phyloP scores from a whole-genome alignment of 2,113 vertebrate species.

The Silurus glanis region DNA sequence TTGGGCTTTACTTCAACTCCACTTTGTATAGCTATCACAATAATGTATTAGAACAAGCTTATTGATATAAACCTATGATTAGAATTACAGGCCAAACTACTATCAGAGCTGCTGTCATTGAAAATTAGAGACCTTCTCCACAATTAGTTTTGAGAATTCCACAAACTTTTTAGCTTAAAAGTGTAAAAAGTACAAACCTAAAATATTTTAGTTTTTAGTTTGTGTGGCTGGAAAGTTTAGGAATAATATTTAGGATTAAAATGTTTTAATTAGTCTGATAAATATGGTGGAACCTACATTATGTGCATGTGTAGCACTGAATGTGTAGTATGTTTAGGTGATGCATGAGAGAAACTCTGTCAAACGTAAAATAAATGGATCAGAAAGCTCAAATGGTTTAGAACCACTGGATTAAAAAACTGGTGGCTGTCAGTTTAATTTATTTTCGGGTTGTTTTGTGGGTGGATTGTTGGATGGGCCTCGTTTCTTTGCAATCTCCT shows the following conservation, averaged over 20 bases:
- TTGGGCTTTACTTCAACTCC: too few relatives aligned
- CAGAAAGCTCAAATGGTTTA: conserved; percentile 10
- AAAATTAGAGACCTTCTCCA: background rate
- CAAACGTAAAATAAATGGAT: background rate
- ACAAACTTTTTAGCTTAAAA: background rate
- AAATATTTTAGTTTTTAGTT: background rate
- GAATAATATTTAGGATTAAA: background rate
- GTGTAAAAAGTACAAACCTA: background rate
- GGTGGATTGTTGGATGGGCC: background rate
- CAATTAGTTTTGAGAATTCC: background rate
- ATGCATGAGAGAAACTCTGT: background rate
- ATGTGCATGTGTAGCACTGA: background rate
- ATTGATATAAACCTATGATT: background rate
- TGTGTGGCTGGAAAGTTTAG: background rate
- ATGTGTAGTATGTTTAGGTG: too few relatives aligned
- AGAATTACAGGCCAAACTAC: background rate
- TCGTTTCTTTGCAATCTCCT: background rate
- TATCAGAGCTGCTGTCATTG: background rate
- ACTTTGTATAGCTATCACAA: too few relatives aligned
- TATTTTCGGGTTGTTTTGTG: background rate
- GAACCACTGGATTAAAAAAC: background rate
- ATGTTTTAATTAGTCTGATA: background rate
- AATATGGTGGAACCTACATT: background rate
- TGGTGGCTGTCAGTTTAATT: conserved; percentile 6
- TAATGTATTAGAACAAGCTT: background rate